phyloP scores from a whole-genome alignment of 2,888 invertebrate genomes.

The Papilio demoleus region DNA sequence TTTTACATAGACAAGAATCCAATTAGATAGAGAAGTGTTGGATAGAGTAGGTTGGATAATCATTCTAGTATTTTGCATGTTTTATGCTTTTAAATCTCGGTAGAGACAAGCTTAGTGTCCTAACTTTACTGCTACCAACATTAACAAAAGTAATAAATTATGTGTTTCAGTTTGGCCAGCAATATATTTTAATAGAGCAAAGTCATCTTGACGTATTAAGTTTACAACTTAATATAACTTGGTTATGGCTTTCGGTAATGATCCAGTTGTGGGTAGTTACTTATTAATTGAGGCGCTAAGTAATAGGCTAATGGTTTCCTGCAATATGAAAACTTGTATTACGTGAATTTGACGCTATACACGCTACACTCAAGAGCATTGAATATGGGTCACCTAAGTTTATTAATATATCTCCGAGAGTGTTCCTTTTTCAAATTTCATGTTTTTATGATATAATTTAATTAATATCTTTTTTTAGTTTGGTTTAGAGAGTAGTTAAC shows the following conservation, averaged over 20 bases:
- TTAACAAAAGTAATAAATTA: constrained; percentile 33
- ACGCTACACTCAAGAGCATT: too few species aligned
- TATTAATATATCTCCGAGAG: too few species aligned
- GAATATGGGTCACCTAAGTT: too few species aligned
- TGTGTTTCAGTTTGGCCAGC: neutral
- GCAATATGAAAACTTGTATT: neutral
- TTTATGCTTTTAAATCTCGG: constrained; percentile 21
- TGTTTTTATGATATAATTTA: too few species aligned
- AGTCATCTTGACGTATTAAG: constrained; percentile 28
- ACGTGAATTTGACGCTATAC: too few species aligned
- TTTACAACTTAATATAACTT: constrained; percentile 24
- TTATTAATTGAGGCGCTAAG: constrained; percentile 6
- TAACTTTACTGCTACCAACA: neutral
- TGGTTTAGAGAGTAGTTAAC: too few species aligned
- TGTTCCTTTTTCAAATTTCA: too few species aligned
- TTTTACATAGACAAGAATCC: neutral
- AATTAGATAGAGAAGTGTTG: constrained; percentile 5
- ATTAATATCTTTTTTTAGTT: too few species aligned
- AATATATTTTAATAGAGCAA: constrained; percentile 12
- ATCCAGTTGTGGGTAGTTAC: constrained; percentile 18
- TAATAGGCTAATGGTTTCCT: neutral
- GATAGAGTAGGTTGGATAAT: constrained; percentile 57
- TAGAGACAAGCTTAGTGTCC: constrained; percentile 7
- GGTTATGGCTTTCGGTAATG: constrained; percentile 9
- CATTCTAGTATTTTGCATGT: constrained; percentile 54